Conservation (phyloP, 2,113 vertebrate species). For the Psittacara wagleri region DNA sequence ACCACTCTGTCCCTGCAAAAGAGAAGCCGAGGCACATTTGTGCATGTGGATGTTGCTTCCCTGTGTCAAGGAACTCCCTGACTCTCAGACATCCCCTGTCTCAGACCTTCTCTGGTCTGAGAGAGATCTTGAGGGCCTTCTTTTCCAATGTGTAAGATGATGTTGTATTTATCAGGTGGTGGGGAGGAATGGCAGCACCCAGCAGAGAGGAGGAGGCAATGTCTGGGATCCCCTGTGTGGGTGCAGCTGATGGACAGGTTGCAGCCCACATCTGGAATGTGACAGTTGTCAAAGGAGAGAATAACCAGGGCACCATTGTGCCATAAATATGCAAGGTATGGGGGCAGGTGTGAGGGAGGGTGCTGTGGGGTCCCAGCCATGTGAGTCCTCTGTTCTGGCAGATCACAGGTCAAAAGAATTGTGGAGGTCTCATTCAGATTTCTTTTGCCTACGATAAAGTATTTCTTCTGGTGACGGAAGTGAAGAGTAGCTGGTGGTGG, state of each 20-base stretch:
- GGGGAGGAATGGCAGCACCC: not conserved
- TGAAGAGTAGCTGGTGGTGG: not conserved
- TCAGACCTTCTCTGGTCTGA: not conserved
- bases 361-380: not conserved
- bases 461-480: not conserved
- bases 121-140: not conserved
- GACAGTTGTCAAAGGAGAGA: not conserved
- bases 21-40: not conserved
- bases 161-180: not conserved
- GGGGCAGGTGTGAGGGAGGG: rapidly evolving
- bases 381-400: not conserved
- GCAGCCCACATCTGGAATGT: not conserved
- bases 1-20: not conserved
- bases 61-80: not conserved
- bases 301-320: rapidly evolving
- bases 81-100: not conserved
- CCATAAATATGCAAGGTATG: not conserved
- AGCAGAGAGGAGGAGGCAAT: not conserved
- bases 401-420: not conserved
- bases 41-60: not conserved
- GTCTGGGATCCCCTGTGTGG: not conserved
- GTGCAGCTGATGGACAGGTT: not conserved
- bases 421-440: not conserved
- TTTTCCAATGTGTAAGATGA: not conserved
- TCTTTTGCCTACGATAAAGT: not conserved